Evolutionary conservation across 1,140 invertebrate species (phyloP), one percentile per base, ranked within the genome.

Genomic region (Zaprionus inermis): DNA sequence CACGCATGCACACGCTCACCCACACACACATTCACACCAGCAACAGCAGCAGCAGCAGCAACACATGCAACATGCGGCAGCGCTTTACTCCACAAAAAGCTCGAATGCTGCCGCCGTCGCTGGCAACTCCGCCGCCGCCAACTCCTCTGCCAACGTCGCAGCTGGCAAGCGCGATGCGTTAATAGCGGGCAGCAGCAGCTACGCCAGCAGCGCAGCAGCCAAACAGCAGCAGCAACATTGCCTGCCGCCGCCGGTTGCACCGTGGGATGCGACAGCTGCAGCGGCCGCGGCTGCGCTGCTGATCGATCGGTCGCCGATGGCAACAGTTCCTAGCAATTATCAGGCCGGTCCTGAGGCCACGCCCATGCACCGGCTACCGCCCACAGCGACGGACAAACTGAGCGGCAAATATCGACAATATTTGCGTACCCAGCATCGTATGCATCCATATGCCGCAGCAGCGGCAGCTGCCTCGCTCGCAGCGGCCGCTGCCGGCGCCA

Each of bases 361-460:
- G 63, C 83, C 91, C 49, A 83, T 82, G 73, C 70, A 66, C 63
- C 78, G 75, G 41, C 68, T 83, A 69, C 83, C 88, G 55, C 65
- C 72, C 32, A 68, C 75, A 56, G 72, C 89, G 44, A 85, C 81
- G n/a, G 93, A 93, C 67, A 93, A 93, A 60, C 77, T 93, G 56
- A 92, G 93, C 73, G 93, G 93, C 59, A 94, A 94, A 86, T 94
- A 94, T 80, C 90, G 93, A 36, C 93, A 94, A 91, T 94, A 94
- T 74, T 83, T 94, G 79, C 91, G 93, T 54, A 92, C 93, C 12
- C 93, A 94, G 81, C 70, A 74, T 24, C 90, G 93, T 76, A 92
- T 94, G 81, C 93, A 94, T 90, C 93, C 93, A 2, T 94, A 94
- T 78, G 91, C 93, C 64, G 92, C 92, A 22, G 82, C 85, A 18